Percentiles rank a stretch among this genome's conserved stretches.
phyloP scores from a whole-genome alignment of 2,113 vertebrate species.

The Puma concolor region DNA sequence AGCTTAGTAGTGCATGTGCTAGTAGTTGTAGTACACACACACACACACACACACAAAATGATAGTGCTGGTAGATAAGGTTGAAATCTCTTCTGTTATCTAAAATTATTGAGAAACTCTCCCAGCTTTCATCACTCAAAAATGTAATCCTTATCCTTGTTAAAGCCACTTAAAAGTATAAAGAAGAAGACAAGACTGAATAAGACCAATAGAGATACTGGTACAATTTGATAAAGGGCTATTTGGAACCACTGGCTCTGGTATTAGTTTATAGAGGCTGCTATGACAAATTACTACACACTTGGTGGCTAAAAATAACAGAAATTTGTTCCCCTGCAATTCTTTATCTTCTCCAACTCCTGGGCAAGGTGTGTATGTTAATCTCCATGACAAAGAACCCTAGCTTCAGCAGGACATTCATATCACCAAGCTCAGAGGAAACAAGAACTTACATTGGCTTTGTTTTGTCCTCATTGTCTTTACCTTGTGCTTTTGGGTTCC shows the following conservation, averaged over 20 bases:
- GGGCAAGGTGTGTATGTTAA: background rate
- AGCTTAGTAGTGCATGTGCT: background rate
- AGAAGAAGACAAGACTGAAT: background rate
- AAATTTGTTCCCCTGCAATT: conserved; percentile 1
- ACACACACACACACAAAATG: background rate
- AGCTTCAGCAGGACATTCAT: background rate
- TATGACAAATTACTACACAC: background rate
- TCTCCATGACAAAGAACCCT: background rate
- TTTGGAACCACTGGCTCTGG: background rate
- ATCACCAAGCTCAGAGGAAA: background rate
- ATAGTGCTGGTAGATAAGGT: background rate
- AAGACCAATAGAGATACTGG: background rate
- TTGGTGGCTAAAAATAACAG: background rate
- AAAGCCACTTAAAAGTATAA: background rate
- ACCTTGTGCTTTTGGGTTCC: background rate
- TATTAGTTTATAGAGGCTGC: background rate
- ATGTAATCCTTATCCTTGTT: background rate
- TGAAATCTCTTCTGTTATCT: background rate
- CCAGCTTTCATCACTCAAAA: conserved; percentile 5
- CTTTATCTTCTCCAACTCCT: background rate
- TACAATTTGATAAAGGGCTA: background rate
- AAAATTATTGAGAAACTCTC: background rate
- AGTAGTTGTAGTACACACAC: background rate
- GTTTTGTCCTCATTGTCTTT: background rate
- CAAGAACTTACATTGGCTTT: background rate